These are phyloP conservation scores for Lepidonotus clava DNA, from an alignment of 2,888 invertebrate genomes.

Conservation along the genomic window DNA sequence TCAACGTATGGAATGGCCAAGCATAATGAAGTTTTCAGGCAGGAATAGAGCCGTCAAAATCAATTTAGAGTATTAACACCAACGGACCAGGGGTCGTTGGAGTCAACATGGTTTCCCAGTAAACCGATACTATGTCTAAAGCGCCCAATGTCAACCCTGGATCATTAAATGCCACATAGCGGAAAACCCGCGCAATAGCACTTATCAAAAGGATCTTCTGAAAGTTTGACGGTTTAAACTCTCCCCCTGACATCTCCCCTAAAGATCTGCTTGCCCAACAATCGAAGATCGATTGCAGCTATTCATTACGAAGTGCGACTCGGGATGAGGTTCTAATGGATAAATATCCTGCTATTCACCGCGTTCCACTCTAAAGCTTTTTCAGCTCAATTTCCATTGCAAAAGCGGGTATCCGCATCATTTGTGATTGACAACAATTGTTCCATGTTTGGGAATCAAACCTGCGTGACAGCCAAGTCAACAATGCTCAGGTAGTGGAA, in stretches of 20 bases:
- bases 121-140: no score
- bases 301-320: background rate
- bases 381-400: background rate
- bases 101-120: no score
- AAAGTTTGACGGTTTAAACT: no score
- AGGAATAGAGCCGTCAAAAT: background rate
- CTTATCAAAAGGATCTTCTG: no score
- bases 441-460: background rate
- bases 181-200: no score
- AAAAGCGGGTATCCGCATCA: background rate
- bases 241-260: no score
- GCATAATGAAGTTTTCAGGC: constrained; percentile 15
- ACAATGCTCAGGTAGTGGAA: background rate
- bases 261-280: no score
- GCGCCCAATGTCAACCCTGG: no score
- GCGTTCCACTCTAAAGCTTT: background rate
- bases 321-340: background rate
- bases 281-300: background rate
- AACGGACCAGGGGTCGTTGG: no score
- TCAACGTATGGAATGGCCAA: background rate
- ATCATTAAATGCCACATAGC: no score
- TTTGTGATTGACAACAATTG: constrained; percentile 18
- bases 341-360: background rate
- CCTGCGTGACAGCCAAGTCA: background rate
- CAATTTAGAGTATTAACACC: no score